Base-by-base conservation (phyloP, 2,888 invertebrate genomes). In the Apodemia mormo region DNA sequence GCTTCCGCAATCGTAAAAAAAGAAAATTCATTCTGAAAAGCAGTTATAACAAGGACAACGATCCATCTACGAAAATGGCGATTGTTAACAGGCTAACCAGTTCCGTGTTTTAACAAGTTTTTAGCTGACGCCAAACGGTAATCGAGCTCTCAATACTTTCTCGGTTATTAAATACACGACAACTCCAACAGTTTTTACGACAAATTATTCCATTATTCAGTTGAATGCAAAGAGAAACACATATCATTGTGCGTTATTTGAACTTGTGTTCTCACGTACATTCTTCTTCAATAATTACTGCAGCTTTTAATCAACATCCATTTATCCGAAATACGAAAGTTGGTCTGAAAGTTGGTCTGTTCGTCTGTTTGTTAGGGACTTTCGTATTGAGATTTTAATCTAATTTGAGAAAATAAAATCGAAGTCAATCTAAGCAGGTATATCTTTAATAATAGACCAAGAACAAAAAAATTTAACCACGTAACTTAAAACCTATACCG, bases 71-170 rank as follows among this genome's bases (percentile, higher is more conserved):
- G 74, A 66, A 67, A 68, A 65, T 68, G 29, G n/a, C 33, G 65
- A 77, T 77, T 77, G 77, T 77, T 81, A 80, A 75, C 78, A 76
- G 69, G 66, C 73, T 72, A 71, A 79, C 80, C 76, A 70, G 82
- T 82, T 78, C 72, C 66, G 69, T 76, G 78, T 81, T 80, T 77
- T 14, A 82, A 77, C 80, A 76, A 81, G 81, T 80, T 79, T 75
- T 75, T 72, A 79, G 73, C 69, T 73, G 74, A 72, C 78, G 76
- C 79, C 75, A 84, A 83, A 81, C 78, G 76, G 77, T 82, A 81
- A 81, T 83, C 78, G 80, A 75, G 75, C 67, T 77, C 78, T 76
- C 76, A 74, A 83, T 83, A 82, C 82, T 84, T 84, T 85, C 82
- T 82, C 81, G 80, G 80, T 82, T 78, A 82, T 80, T 82, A 82